Conservation (phyloP, 2,888 invertebrate species). For the Drosophila vallismaia region DNA sequence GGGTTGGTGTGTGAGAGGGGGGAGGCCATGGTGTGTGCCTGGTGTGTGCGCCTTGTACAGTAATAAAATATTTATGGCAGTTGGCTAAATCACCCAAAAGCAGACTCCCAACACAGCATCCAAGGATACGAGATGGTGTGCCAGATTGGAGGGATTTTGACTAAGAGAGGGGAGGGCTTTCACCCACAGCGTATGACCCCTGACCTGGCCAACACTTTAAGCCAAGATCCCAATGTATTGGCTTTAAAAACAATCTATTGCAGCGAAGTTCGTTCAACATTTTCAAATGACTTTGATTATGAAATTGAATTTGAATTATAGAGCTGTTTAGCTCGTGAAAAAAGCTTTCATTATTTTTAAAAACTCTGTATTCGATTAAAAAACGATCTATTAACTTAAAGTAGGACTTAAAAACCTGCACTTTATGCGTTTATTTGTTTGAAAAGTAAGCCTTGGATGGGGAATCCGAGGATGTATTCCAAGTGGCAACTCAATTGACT, state of each 20-base stretch:
- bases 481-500: constrained; percentile 66
- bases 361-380: too few species aligned
- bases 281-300: too few species aligned
- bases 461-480: not conserved
- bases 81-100: constrained; percentile 50
- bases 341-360: too few species aligned
- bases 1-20: too few species aligned
- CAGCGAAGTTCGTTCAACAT: too few species aligned
- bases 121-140: constrained; percentile 11
- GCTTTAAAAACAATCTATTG: not conserved
- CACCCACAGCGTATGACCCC: not conserved
- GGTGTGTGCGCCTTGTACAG: constrained; percentile 31
- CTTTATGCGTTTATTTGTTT: too few species aligned
- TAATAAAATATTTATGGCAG: constrained; percentile 62
- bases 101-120: constrained; percentile 23
- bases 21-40: not conserved
- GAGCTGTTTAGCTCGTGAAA: too few species aligned
- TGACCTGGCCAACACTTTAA: constrained; percentile 4
- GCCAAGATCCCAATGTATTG: not conserved
- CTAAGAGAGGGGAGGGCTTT: not conserved
- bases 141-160: constrained; percentile 10
- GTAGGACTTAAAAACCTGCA: too few species aligned
- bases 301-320: too few species aligned
- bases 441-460: not conserved
- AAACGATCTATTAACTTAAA: too few species aligned